These are phyloP conservation scores for Rostratula benghalensis DNA, from an alignment of 2,113 vertebrate species.

Conservation along the genomic window DNA sequence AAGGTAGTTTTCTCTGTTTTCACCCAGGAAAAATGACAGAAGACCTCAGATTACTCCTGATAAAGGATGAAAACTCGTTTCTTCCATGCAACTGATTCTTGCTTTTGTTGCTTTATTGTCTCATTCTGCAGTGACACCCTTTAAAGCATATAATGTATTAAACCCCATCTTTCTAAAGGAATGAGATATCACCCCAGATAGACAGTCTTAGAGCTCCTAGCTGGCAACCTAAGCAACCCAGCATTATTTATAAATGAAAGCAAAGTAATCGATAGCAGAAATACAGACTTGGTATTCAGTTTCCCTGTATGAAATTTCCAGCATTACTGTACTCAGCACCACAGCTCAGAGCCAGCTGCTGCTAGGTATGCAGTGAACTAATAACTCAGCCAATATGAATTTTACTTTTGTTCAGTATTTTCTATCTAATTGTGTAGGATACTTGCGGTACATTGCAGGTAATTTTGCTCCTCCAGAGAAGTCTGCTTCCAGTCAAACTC, in stretches of 20 bases:
- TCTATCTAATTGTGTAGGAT: not conserved
- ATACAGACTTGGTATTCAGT: not conserved
- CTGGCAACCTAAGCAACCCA: not conserved
- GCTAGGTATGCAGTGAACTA: not conserved
- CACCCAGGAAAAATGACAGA: not conserved
- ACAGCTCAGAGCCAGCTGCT: not conserved
- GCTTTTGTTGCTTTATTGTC: not conserved
- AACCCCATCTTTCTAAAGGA: not conserved
- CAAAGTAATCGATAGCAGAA: constrained; percentile 31
- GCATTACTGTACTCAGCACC: not conserved
- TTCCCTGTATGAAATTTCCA: not conserved
- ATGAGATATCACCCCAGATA: not conserved
- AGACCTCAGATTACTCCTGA: not conserved
- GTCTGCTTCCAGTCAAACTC: not conserved
- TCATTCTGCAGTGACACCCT: not conserved
- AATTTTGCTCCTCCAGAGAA: not conserved
- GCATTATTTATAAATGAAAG: constrained; percentile 53
- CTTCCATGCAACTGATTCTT: not conserved
- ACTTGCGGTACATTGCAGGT: not conserved
- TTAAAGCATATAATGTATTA: not conserved
- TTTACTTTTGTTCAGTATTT: not conserved
- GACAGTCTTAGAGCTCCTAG: not conserved
- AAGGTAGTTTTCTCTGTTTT: not conserved
- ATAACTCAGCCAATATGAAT: not conserved
- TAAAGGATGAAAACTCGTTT: not conserved